Base-by-base conservation (phyloP, 2,113 vertebrate genomes). In the Hippolais icterina region DNA sequence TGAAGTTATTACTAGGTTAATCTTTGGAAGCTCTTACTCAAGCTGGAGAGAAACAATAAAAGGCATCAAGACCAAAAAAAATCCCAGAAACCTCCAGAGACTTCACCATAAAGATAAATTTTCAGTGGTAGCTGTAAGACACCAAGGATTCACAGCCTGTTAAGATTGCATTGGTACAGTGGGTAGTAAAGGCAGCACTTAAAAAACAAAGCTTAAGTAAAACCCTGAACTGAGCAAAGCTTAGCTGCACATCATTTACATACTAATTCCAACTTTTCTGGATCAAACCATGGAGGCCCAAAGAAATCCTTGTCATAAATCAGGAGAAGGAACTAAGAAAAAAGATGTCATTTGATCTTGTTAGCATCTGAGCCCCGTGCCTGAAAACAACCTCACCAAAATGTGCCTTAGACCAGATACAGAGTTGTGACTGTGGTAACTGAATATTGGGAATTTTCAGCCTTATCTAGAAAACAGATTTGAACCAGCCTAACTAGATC, bases 21-120 rank as follows among this genome's bases (percentile, higher is more conserved):
- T 68, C 29, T 87, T 61, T 4, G 15, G 12, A 68, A 37, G 23
- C 29, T 80, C 9, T 49, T 27, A 18, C 47, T 87, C 25, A 50
- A 68, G 47, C 3, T 4, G 3, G 8, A 87, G 63, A 63, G 39
- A 63, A 87, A 76, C 33, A 44, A 44, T 97, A 98, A 98, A 97
- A 96, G 92, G 96, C 96, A 97, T 97, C 96, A 97, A 98, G 97
- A 97, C 96, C 96, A 98, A 97, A 96, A 94, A 93, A 96, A 84
- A 91, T 8, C 35, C 96, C 94, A 89, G 87, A 91, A 60, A 41
- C 10, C 24, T 64, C 33, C 37, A 76, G 29, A 12, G 94, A 96
- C 82, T 80, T 68, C 19, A 57, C 87, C 96, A 93, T 83, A 97
- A 96, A 92, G 49, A 23, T 49, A 91, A 90, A 87, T 87, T 93